phyloP scores from a whole-genome alignment of 2,888 invertebrate genomes.

The Tiliacea citrago region DNA sequence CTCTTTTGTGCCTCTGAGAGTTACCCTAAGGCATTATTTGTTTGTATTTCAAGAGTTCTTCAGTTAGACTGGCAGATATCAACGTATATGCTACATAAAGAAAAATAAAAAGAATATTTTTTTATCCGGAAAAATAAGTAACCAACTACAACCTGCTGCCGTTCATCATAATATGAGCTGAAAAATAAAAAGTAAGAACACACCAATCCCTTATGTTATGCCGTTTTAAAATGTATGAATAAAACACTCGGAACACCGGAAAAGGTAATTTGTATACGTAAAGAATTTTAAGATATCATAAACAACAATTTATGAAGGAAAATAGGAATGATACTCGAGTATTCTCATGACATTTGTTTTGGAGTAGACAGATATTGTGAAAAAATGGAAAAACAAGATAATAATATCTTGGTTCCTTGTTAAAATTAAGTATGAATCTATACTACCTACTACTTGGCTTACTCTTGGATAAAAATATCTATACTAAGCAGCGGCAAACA shows the following conservation, averaged over 20 bases:
- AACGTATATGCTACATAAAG: too few species aligned
- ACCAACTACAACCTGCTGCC: too few species aligned
- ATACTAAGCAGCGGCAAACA: too few species aligned
- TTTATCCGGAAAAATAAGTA: too few species aligned
- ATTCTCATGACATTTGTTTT: constrained; percentile 9
- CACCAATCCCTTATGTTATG: constrained; percentile 21
- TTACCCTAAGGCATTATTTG: too few species aligned
- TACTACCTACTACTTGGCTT: not conserved
- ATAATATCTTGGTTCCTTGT: not conserved
- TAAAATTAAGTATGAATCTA: not conserved
- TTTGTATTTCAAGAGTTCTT: too few species aligned
- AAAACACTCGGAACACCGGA: constrained; percentile 38
- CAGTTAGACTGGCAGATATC: too few species aligned
- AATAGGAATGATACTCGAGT: constrained; percentile 9
- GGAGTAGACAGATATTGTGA: not conserved
- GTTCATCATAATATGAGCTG: not conserved
- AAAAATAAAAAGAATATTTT: too few species aligned
- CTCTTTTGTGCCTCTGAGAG: too few species aligned
- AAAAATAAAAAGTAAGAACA: constrained; percentile 6
- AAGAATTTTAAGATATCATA: constrained; percentile 53
- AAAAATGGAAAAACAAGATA: not conserved
- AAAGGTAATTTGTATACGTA: constrained; percentile 52
- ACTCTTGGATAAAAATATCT: not conserved
- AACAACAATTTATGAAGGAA: constrained; percentile 43
- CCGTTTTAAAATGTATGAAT: constrained; percentile 37